Conservation (phyloP, 2,888 invertebrate genomes). For the Abrostola triplasia region DNA sequence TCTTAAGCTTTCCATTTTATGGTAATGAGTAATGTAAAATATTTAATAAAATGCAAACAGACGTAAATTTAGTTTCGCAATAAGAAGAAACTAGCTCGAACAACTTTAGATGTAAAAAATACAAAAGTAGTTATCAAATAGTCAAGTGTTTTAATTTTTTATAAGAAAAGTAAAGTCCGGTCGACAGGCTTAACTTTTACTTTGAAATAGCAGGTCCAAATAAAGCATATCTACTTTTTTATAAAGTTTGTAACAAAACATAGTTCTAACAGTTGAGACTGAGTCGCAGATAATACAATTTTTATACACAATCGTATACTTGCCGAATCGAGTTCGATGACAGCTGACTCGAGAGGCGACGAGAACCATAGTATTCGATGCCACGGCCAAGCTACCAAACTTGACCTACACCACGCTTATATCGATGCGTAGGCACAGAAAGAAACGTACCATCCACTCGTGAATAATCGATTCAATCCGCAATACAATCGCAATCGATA, state of each 20-base stretch:
- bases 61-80: slow-evolving; percentile 4
- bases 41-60: slow-evolving; percentile 15
- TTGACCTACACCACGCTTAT: slow-evolving; percentile 73
- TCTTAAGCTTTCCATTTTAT: background rate
- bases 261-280: too few species aligned
- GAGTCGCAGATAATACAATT: slow-evolving; percentile 10
- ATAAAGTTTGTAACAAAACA: too few species aligned
- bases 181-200: too few species aligned
- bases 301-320: slow-evolving; percentile 36
- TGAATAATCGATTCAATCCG: slow-evolving; percentile 53
- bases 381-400: slow-evolving; percentile 72
- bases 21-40: background rate
- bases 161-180: too few species aligned
- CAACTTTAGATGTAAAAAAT: too few species aligned
- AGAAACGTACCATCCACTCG: slow-evolving; percentile 51
- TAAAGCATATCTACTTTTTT: too few species aligned
- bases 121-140: too few species aligned
- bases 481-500: slow-evolving; percentile 39
- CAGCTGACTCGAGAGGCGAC: slow-evolving; percentile 53
- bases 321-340: slow-evolving; percentile 68
- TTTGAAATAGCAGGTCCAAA: too few species aligned
- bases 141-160: too few species aligned
- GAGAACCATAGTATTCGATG: slow-evolving; percentile 65
- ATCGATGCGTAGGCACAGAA: slow-evolving; percentile 61
- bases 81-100: too few species aligned